Evolutionary conservation across 2,888 invertebrate genomes (phyloP).

Genomic region (Allacma fusca): DNA sequence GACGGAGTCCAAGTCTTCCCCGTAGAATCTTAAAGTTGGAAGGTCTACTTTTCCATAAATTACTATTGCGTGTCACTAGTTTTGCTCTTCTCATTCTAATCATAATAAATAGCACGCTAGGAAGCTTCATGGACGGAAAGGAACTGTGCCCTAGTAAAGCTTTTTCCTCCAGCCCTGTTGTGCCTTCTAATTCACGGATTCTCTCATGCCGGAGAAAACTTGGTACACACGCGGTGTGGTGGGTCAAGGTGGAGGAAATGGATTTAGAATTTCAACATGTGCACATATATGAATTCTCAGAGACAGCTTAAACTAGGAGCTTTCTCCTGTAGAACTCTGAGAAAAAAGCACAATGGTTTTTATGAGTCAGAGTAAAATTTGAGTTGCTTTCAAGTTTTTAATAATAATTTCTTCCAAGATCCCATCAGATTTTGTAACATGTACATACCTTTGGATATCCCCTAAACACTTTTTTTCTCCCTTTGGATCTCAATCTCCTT

Average conservation of each 20-base stretch:
- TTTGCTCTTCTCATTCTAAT: conserved; percentile 4
- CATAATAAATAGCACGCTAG: conserved; percentile 17
- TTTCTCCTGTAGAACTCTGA: no score
- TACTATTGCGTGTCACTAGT: conserved; percentile 24
- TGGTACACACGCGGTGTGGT: background rate
- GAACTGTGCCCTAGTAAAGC: background rate
- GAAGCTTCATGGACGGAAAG: background rate
- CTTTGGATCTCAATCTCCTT: no score
- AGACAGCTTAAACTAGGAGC: no score
- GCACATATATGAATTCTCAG: no score
- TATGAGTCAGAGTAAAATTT: no score
- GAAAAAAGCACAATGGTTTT: no score
- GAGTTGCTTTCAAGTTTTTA: no score
- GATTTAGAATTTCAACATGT: background rate
- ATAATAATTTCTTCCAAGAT: no score
- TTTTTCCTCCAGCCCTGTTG: background rate
- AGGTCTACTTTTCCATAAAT: conserved; percentile 22
- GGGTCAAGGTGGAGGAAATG: background rate
- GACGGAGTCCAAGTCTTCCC: background rate
- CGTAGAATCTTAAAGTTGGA: background rate
- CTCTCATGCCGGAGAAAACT: background rate
- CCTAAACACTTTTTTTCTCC: no score
- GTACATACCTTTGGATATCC: background rate
- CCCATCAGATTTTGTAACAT: background rate
- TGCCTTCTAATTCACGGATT: background rate